phyloP scores from a whole-genome alignment of 2,797 vertebrate species.

The Clarias platycephalus region DNA sequence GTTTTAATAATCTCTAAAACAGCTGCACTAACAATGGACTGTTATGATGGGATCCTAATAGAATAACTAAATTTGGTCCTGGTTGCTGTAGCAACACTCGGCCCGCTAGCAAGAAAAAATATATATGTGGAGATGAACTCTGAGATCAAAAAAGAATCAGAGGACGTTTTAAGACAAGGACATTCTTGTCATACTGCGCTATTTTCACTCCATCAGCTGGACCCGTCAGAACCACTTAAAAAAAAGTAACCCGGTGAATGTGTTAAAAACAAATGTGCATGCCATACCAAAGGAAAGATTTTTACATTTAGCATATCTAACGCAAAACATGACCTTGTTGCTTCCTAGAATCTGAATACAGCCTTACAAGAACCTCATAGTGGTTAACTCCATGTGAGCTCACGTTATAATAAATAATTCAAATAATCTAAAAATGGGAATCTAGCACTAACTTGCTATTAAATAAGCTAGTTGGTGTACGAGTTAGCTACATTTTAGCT shows the following conservation, averaged over 20 bases:
- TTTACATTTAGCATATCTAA: not conserved
- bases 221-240: conserved; percentile 33
- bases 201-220: conserved; percentile 45
- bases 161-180: conserved; percentile 19
- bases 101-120: conserved; percentile 30
- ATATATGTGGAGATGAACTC: not conserved
- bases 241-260: conserved; percentile 28
- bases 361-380: not conserved
- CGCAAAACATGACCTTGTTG: not conserved
- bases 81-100: conserved; percentile 53
- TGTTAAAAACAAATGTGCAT: not conserved
- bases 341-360: not conserved
- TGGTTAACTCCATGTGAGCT: not conserved
- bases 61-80: conserved; percentile 43
- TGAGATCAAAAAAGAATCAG: conserved; percentile 33
- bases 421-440: too few species aligned
- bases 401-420: too few species aligned
- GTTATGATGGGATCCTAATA: conserved; percentile 11
- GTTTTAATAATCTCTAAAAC: conserved; percentile 1
- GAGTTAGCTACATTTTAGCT: not conserved
- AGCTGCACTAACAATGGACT: not conserved
- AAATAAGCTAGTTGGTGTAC: not conserved
- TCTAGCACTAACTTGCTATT: not conserved
- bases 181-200: conserved; percentile 36
- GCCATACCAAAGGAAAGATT: not conserved